phyloP scores from a whole-genome alignment of 1,140 invertebrate species.

The Littorina saxatilis region DNA sequence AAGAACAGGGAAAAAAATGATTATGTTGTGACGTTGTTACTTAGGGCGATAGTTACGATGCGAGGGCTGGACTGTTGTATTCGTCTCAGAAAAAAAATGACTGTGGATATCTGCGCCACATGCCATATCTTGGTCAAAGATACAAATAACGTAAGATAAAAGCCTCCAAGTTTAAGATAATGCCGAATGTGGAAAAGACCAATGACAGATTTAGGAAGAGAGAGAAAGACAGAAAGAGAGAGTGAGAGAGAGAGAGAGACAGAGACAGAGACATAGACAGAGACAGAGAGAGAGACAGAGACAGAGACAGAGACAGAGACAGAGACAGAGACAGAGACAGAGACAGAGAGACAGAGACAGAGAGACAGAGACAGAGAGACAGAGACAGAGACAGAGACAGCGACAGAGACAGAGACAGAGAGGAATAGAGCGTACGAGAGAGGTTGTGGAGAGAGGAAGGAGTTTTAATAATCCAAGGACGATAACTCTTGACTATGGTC shows the following conservation, averaged over 20 bases:
- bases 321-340: neutral
- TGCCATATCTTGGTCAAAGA: no score
- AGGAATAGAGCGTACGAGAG: neutral
- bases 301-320: neutral
- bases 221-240: neutral
- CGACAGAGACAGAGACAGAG: neutral
- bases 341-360: neutral
- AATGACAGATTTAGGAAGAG: neutral
- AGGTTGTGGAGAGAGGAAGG: neutral
- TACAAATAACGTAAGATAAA: no score
- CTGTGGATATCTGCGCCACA: no score
- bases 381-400: neutral
- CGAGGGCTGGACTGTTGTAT: no score
- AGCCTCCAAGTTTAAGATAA: no score
- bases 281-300: neutral
- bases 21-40: no score
- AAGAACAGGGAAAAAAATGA: no score
- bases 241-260: neutral
- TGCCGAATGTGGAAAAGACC: no score
- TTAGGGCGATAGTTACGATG: no score
- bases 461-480: no score
- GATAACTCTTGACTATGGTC: no score
- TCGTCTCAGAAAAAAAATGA: no score
- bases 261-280: neutral
- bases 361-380: neutral